Evolutionary conservation across 2,888 invertebrate species (phyloP).

Genomic region (Metellina segmentata): DNA sequence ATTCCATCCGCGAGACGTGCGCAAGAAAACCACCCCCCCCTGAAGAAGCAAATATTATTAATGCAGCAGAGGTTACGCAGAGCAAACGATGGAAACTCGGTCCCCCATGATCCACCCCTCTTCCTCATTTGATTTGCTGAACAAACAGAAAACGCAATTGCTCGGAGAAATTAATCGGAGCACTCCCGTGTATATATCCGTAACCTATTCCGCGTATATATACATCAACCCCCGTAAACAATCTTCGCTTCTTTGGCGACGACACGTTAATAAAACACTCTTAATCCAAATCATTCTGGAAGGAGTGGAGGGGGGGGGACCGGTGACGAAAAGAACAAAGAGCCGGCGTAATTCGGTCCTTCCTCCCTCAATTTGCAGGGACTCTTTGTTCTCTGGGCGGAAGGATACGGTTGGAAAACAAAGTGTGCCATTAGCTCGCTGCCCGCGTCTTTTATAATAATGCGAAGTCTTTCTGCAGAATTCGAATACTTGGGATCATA

Average conservation of each 20-base stretch:
- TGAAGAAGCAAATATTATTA: constrained; percentile 24
- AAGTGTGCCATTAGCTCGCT: constrained; percentile 37
- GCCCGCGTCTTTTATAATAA: not conserved
- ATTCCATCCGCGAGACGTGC: not conserved
- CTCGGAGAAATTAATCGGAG: constrained; percentile 42
- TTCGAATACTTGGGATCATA: constrained; percentile 35
- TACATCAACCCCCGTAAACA: not conserved
- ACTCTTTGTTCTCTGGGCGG: constrained; percentile 24
- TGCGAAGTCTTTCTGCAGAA: constrained; percentile 1
- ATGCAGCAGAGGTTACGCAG: not conserved
- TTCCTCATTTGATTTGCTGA: constrained; percentile 25
- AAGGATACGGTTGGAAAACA: constrained; percentile 35
- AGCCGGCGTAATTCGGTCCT: constrained; percentile 33
- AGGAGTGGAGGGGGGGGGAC: not conserved
- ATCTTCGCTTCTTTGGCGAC: constrained; percentile 13
- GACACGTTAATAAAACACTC: constrained; percentile 39
- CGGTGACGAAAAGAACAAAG: constrained; percentile 28
- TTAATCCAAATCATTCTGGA: constrained; percentile 45
- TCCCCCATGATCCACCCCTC: not conserved
- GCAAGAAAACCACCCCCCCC: not conserved
- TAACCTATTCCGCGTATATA: no score
- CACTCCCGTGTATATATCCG: not conserved
- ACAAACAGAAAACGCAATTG: constrained; percentile 28
- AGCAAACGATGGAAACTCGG: not conserved
- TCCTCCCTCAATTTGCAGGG: constrained; percentile 27